Evolutionary conservation across 1,140 invertebrate genomes (phyloP), one percentile per base, ranked within the genome.

Genomic region (Heliconius nattereri): DNA sequence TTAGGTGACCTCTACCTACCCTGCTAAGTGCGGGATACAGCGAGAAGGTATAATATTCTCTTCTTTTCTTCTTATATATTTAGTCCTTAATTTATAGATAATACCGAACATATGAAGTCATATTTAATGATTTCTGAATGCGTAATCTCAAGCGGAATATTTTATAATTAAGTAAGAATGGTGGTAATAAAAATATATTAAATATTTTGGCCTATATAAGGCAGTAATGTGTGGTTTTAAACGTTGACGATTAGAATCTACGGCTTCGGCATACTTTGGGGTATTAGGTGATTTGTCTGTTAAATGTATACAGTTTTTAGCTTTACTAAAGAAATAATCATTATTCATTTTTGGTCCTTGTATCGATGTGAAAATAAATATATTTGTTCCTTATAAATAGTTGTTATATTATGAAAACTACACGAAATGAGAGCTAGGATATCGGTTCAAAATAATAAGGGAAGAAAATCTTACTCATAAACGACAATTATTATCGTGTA

Each of bases 191-290:
- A 66, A 66, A 26, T 26, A 23, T 57, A 66, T 29, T 66, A 11
- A 29, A 66, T 66, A 66, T 66, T 66, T 66, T 66, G 60, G 11
- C 60, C 60, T 29, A 66, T 66, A 29, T 66, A 66, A 16, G 6
- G 26, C 60, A 66, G 11, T 29, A 29, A 66, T 26, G 3, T 26
- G 9, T 66, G 60, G 54, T 57, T 57, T 57, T 60, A 29, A 66
- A 29, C 13, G 60, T 29, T 26, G 2, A 23, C 54, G 60, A 29
- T 66, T 66, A 66, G 23, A 66, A 66, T 66, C 0, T 66, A 66
- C 23, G 60, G 60, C 60, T 66, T 66, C 60, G 60, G 23, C 60
- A 66, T 16, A 66, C 26, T 66, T 66, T 66, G 29, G 60, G 60
- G 23, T 26, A 29, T 66, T 29, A 66, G 60, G 60, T 66, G 29